Evolutionary conservation across 2,113 vertebrate genomes (phyloP), one percentile per base, ranked within the genome.

Genomic region (Patagioenas fasciata): DNA sequence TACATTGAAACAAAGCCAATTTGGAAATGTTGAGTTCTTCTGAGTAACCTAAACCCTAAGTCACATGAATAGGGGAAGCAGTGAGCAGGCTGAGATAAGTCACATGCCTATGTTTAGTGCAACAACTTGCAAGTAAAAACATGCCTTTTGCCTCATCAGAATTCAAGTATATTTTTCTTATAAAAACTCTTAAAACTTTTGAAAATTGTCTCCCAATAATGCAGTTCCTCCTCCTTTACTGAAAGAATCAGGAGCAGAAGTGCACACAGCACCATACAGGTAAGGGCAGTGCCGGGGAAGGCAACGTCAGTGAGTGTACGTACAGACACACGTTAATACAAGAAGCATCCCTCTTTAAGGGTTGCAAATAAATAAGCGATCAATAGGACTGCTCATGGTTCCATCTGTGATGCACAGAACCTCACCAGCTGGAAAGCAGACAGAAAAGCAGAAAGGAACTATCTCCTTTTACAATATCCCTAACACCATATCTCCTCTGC

Each of bases 61-160:
- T 96, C 97, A 97, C 71, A 88, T 94, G 91, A 89, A 91, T 20
- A 75, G 77, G 91, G 67, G 90, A 89, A 97, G 72, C 36, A 50
- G 25, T 79, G 75, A 91, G 53, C 73, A 79, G 72, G 44, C 67
- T 79, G 79, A 93, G 75, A 80, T 83, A 95, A 94, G 82, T 91
- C 91, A 96, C 34, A 69, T 54, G 87, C 29, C 87, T 91, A 21
- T 80, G 69, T 95, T 96, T 88, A 95, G 71, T 32, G 85, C 72
- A 84, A 1, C 13, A 91, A 80, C 38, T 65, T 21, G 4, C 36
- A 93, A 96, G 81, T 78, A 70, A 94, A 92, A 85, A 40, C 20
- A 91, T 56, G 47, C 25, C 31, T 60, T 84, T 88, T 32, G 34
- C 47, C 84, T 78, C 2, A 2, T 25, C 6, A 44, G 57, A 65